Evolutionary conservation across 2,113 vertebrate species (phyloP).

Genomic region (Malurus elegans): DNA sequence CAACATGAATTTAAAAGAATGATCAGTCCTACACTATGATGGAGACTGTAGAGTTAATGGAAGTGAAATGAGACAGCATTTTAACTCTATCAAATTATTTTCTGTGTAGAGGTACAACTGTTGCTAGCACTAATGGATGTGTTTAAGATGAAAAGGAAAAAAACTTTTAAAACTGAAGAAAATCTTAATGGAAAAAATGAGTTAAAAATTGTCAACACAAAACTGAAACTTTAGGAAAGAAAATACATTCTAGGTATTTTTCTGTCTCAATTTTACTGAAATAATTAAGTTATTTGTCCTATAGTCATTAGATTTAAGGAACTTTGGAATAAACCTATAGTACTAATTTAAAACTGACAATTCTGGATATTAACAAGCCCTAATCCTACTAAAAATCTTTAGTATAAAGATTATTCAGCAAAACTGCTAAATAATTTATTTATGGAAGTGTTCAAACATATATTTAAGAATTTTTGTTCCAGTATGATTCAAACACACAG

Average conservation of each 20-base stretch:
- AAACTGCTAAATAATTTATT: not conserved
- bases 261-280: not conserved
- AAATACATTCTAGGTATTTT: not conserved
- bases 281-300: not conserved
- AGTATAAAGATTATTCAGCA: not conserved
- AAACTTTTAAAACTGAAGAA: not conserved
- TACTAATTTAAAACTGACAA: not conserved
- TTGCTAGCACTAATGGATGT: not conserved
- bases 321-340: not conserved
- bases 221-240: not conserved
- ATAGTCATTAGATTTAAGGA: not conserved
- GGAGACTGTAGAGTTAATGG: not conserved
- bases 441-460: not conserved
- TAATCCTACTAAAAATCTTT: not conserved
- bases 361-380: not conserved
- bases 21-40: not conserved
- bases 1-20: not conserved
- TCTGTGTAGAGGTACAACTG: not conserved
- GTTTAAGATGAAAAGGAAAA: not conserved
- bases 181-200: not conserved
- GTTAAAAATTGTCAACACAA: not conserved
- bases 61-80: not conserved
- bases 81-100: not conserved
- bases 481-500: not conserved
- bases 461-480: not conserved